Percentiles rank a stretch among this genome's conserved stretches.
Evolutionary conservation across 1,140 invertebrate genomes (phyloP).

Genomic region (Diabrotica virgifera): DNA sequence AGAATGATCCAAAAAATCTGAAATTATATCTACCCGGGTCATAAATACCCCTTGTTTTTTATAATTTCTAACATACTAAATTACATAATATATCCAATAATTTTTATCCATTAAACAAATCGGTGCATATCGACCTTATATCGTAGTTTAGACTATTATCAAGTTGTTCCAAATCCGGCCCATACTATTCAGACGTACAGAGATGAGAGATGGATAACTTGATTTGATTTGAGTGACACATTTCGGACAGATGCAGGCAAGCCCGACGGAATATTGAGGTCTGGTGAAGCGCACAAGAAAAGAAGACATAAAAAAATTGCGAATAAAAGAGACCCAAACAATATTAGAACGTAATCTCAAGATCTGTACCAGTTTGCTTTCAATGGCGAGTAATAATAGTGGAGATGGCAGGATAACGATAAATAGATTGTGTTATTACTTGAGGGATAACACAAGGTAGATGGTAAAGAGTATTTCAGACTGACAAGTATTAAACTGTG

Average conservation of each 20-base stretch:
- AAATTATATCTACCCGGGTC: too few species aligned
- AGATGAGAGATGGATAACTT: neutral
- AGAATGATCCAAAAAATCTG: too few species aligned
- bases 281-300: neutral
- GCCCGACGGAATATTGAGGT: neutral
- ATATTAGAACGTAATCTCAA: slow-evolving; percentile 2
- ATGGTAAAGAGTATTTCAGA: too few species aligned
- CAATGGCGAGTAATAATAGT: neutral
- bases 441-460: neutral
- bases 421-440: neutral
- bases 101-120: too few species aligned
- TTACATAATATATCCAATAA: too few species aligned
- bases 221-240: neutral
- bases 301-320: neutral
- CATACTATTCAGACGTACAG: neutral
- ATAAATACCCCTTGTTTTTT: too few species aligned
- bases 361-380: neutral
- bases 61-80: too few species aligned
- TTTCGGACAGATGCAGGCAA: slow-evolving; percentile 1
- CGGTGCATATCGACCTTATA: too few species aligned
- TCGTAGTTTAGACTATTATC: too few species aligned
- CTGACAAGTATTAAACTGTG: too few species aligned
- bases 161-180: too few species aligned
- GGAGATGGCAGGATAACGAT: neutral
- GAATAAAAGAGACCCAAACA: slow-evolving; percentile 2